A percentile compares a stretch with the other conserved stretches of the same genome.
Evolutionary conservation across 2,113 vertebrate genomes (phyloP).

Genomic region (Pseudopodoces humilis): DNA sequence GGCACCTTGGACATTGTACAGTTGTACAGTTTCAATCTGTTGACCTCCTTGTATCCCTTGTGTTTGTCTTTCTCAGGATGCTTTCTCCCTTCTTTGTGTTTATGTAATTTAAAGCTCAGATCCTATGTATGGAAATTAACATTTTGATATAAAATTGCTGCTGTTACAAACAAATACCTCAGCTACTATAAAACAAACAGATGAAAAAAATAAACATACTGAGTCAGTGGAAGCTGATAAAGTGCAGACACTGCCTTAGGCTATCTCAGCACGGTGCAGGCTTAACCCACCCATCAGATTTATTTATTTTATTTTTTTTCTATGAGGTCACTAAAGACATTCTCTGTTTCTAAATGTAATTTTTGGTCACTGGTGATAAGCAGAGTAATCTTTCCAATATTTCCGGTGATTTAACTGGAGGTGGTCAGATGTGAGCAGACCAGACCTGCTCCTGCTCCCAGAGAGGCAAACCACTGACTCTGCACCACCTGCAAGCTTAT

Average conservation of each 20-base stretch:
- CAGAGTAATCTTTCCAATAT: conserved; percentile 39
- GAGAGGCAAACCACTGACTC: rapidly evolving
- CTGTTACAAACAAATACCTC: conserved; percentile 5
- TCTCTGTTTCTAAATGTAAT: conserved; percentile 68
- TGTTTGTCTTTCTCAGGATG: neutral
- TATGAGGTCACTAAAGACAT: conserved; percentile 45
- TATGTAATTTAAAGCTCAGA: neutral
- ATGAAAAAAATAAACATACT: conserved; percentile 47
- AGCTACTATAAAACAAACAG: conserved; percentile 37
- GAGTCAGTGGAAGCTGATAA: conserved; percentile 49
- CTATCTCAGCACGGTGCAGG: conserved; percentile 32
- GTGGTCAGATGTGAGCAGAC: neutral
- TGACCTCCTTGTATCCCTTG: neutral
- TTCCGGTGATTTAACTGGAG: conserved; percentile 15
- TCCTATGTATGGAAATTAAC: conserved; percentile 1
- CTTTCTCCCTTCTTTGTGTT: neutral
- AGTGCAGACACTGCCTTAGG: conserved; percentile 31
- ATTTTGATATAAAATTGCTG: conserved; percentile 17
- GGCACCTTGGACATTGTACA: neutral
- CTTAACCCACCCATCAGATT: conserved; percentile 39
- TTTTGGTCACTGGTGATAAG: conserved; percentile 60
- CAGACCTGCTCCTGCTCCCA: rapidly evolving
- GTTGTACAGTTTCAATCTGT: neutral
- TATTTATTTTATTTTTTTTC: conserved; percentile 27
- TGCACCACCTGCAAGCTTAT: neutral